Evolutionary conservation across 2,113 vertebrate species (phyloP), one percentile per base, ranked within the genome.

Genomic region (Euleptes europaea): DNA sequence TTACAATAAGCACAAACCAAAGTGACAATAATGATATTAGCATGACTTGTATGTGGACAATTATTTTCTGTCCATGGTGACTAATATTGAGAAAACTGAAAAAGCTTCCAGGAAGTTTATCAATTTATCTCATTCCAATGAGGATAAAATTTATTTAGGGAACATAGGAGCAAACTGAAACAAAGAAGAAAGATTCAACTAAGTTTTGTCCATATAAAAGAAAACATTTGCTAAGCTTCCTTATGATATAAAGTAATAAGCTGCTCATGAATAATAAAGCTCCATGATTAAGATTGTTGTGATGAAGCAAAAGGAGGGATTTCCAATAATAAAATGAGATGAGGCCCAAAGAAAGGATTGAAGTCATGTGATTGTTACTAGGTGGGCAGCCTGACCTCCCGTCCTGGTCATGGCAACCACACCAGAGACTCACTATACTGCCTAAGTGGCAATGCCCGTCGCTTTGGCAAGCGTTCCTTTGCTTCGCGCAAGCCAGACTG

Each of bases 1-100:
- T 73, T 84, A 38, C 72, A 88, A 35, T 76, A 81, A 60, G 67
- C 21, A 80, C 42, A 78, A 42, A 87, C 14, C 15, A 82, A 40
- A 84, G 35, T 23, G 47, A 90, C 90, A 86, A 83, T 83, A 94
- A 93, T 94, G 88, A 77, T 40, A 91, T 86, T 66, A 88, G n/a
- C 67, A 65, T 33, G 35, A 70, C 28, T 67, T 76, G 28, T 60
- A 23, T 82, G 81, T 81, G 79, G 35, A 85, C 49, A 87, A 63
- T 19, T 75, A 76, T 42, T 90, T 87, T 84, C 83, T 78, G 85
- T 28, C 87, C n/a, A 89, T 10, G 67, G 75, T 89, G 92, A 88
- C 28, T 87, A 92, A 73, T 85, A 67, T 35, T 80, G 8, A 63
- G 7, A 84, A 42, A 78, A 73, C 74, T 86, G 63, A 87, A 90